Conservation (phyloP, 2,113 vertebrate species). For the Pseudorhombus dupliciocellatus region DNA sequence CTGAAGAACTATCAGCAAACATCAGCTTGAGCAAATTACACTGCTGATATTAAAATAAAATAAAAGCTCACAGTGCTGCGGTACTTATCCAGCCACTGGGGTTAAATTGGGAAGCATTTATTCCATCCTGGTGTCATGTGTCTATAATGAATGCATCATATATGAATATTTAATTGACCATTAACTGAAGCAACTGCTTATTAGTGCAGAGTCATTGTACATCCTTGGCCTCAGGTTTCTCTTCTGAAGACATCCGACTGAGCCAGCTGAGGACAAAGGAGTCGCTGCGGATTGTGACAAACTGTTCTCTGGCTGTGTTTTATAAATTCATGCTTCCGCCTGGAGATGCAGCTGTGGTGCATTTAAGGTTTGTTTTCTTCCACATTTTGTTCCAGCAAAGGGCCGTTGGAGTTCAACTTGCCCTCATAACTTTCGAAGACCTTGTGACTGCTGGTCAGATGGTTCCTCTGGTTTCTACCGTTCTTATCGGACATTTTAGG, state of each 20-base stretch:
- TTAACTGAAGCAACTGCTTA: conserved; percentile 53
- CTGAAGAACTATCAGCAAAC: neutral
- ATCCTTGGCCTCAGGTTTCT: conserved; percentile 44
- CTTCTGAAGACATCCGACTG: conserved; percentile 32
- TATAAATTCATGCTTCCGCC: conserved; percentile 33
- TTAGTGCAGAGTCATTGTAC: conserved; percentile 38
- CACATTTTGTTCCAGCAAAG: conserved; percentile 2
- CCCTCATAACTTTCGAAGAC: neutral
- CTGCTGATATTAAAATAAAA: conserved; percentile 3
- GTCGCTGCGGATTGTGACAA: neutral
- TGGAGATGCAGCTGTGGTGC: conserved; percentile 29
- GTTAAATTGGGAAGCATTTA: conserved; percentile 27
- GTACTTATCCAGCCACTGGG: conserved; percentile 24
- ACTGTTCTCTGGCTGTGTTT: conserved; percentile 19
- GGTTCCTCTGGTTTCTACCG: neutral
- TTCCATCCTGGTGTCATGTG: conserved; percentile 40
- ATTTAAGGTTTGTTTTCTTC: conserved; percentile 12
- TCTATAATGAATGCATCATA: conserved; percentile 43
- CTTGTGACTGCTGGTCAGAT: neutral
- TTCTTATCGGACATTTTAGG: neutral
- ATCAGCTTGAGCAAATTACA: conserved; percentile 7
- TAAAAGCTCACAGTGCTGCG: neutral
- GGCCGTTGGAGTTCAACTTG: neutral
- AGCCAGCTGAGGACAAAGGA: conserved; percentile 29
- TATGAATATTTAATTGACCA: conserved; percentile 61